Evolutionary conservation across 2,888 invertebrate species (phyloP).

Genomic region (Cephus spinipes): DNA sequence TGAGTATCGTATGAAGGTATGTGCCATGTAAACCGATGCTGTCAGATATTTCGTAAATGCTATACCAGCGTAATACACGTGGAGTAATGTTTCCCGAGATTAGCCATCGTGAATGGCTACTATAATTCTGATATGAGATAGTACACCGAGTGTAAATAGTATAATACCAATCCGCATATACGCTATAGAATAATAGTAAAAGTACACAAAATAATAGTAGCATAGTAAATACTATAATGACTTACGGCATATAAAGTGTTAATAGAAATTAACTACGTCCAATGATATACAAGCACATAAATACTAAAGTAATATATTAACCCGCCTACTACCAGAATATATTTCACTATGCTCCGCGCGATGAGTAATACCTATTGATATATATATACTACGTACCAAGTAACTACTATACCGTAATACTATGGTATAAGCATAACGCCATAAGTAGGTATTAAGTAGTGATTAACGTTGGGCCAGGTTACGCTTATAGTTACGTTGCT

Average conservation of each 20-base stretch:
- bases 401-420: neutral
- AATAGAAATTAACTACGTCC: neutral
- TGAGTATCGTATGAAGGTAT: neutral
- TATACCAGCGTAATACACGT: neutral
- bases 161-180: neutral
- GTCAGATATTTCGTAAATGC: neutral
- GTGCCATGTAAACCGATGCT: constrained; percentile 2
- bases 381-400: neutral
- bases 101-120: neutral
- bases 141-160: neutral
- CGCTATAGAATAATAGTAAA: neutral
- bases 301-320: neutral
- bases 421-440: neutral
- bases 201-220: neutral
- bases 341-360: neutral
- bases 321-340: neutral
- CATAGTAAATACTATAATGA: neutral
- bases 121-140: neutral
- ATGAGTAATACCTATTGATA: neutral
- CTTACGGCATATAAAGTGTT: neutral
- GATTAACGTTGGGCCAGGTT: neutral
- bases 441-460: neutral
- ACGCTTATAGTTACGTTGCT: neutral
- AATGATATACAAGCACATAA: neutral
- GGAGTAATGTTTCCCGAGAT: neutral